Conservation (phyloP, 2,113 vertebrate species). For the Tragelaphus imberbis region DNA sequence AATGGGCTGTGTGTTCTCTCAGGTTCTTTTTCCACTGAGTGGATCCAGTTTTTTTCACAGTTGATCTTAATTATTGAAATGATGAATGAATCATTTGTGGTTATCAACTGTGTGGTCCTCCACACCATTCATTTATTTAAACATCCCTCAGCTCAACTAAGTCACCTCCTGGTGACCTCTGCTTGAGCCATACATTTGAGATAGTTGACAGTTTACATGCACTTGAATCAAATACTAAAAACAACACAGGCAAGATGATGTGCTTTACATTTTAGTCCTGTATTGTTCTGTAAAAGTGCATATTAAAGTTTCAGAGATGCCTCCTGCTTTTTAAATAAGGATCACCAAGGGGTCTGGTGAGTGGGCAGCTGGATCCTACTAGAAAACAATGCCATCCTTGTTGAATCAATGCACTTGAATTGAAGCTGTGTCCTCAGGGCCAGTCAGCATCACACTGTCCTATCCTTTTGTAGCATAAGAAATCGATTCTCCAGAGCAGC, state of each 20-base stretch:
- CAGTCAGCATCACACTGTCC: not conserved
- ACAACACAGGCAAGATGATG: not conserved
- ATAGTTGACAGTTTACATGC: not conserved
- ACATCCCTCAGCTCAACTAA: not conserved
- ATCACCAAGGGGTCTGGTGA: not conserved
- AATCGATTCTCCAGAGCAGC: not conserved
- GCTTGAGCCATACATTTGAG: not conserved
- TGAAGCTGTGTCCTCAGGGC: not conserved
- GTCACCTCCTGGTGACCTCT: not conserved
- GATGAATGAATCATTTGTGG: not conserved
- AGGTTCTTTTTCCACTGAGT: not conserved
- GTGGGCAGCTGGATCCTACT: not conserved
- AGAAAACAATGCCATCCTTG: not conserved
- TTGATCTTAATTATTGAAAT: not conserved
- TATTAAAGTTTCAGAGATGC: not conserved
- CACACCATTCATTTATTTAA: not conserved
- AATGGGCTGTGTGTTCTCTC: not conserved
- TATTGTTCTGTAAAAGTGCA: not conserved
- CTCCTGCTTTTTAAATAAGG: not conserved
- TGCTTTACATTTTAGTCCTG: not conserved
- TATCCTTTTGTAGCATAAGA: not conserved
- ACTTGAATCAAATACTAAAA: not conserved
- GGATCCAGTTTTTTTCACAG: not conserved
- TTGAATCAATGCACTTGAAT: not conserved
- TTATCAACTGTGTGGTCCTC: not conserved